Evolutionary conservation across 2,797 vertebrate species (phyloP).

Genomic region (Alouatta caraya): DNA sequence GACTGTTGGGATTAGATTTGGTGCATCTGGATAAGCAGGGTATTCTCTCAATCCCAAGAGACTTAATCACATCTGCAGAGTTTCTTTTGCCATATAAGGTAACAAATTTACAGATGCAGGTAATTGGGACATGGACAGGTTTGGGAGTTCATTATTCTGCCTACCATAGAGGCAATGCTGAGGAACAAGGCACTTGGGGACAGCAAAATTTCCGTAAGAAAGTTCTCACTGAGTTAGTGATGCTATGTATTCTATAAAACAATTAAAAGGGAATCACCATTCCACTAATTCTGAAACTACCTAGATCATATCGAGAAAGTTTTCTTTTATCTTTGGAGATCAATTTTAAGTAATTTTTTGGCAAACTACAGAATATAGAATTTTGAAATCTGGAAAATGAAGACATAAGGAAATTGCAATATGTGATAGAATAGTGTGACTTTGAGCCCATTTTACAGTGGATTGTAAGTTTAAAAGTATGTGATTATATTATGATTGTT

Average conservation of each 20-base stretch:
- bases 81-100: background rate
- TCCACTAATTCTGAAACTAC: background rate
- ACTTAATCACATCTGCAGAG: background rate
- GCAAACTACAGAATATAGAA: background rate
- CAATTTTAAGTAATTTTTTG: background rate
- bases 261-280: background rate
- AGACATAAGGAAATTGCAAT: background rate
- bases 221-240: background rate
- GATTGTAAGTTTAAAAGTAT: background rate
- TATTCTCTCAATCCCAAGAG: background rate
- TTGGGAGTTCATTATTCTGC: background rate
- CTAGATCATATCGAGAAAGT: background rate
- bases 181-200: background rate
- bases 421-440: background rate
- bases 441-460: background rate
- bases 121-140: background rate
- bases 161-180: background rate
- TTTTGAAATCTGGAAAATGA: background rate
- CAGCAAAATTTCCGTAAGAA: background rate
- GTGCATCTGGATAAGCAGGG: background rate
- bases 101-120: background rate
- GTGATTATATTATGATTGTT: background rate
- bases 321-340: background rate
- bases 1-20: background rate
- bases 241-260: background rate